Base-by-base conservation (phyloP, 2,888 invertebrate species). In the Argyra leucocephala region DNA sequence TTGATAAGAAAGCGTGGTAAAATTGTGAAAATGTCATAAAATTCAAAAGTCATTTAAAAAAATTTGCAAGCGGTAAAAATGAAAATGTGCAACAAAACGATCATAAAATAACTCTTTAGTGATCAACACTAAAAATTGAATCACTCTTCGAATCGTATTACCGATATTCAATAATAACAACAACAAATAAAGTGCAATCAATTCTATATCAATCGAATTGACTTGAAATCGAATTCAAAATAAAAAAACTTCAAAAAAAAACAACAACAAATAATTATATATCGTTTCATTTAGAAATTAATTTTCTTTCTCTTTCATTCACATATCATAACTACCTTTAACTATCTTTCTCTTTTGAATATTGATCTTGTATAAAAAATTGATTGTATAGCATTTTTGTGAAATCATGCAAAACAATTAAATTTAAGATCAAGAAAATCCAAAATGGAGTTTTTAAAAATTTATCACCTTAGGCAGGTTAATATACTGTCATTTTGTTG, bases 1-100 rank as follows among this genome's bases (percentile, higher is more conserved):
- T 48, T 48, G 48, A 48, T 48, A 48, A 48, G 48, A 48, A 48
- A 48, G 48, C 48, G 48, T 48, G 48, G 48, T 48, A 48, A 48
- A 48, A 18, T 48, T 48, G n/a, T 2, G 18, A 48, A 48, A 48
- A 18, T 48, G 48, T 48, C 48, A 48, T 48, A 48, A 48, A 48
- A 18, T 48, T 6, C n/a, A 48, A 48, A 12, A 37, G 48, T n/a
- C 48, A 48, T 48, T 48, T 31, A 10, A 31, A 31, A 6, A 26
- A 9, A 10, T 31, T 31, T 31, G 7, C 9, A 31, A 31, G 31
- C 7, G 7, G 31, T 31, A n/a, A n/a, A n/a, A n/a, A n/a, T n/a
- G n/a, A n/a, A n/a, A n/a, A n/a, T n/a, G n/a, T n/a, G n/a, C 31
- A 10, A 1, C 31, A 31, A 31, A 31, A 4, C 31, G 48, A 48